phyloP scores from a whole-genome alignment of 2,113 vertebrate genomes.

The Prolemur simus region DNA sequence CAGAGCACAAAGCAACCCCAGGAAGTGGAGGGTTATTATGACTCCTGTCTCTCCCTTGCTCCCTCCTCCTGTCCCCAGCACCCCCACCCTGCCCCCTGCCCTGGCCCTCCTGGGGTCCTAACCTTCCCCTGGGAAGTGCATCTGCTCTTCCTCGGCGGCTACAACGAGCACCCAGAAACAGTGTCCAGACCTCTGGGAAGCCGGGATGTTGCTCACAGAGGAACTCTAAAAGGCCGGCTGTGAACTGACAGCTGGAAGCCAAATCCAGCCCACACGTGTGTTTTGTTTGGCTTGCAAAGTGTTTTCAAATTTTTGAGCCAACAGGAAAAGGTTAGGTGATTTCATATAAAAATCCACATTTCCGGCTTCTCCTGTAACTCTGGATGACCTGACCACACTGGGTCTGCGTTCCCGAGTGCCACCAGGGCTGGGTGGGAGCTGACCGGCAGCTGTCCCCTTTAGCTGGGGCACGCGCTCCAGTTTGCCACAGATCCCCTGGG shows the following conservation, averaged over 20 bases:
- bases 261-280: neutral
- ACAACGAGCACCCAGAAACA: too few relatives aligned
- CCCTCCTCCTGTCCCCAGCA: neutral
- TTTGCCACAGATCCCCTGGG: neutral
- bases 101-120: neutral
- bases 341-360: conserved; percentile 55
- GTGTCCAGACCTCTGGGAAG: neutral
- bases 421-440: neutral
- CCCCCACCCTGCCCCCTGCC: too few relatives aligned
- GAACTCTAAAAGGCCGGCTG: neutral
- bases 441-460: rapidly evolving
- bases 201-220: rapidly evolving
- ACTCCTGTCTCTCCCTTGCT: rapidly evolving
- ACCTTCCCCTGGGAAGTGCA: neutral
- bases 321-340: conserved; percentile 64
- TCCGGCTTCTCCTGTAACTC: conserved; percentile 38
- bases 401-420: neutral
- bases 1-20: rapidly evolving
- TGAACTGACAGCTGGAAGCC: neutral
- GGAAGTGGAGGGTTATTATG: too few relatives aligned
- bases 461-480: neutral
- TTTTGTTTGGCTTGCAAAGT: conserved; percentile 60
- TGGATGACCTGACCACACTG: neutral
- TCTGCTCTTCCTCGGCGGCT: neutral
- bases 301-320: conserved; percentile 59